These are phyloP conservation scores for Urosaurus nigricauda DNA, from an alignment of 2,797 vertebrate species.

Conservation along the genomic window DNA sequence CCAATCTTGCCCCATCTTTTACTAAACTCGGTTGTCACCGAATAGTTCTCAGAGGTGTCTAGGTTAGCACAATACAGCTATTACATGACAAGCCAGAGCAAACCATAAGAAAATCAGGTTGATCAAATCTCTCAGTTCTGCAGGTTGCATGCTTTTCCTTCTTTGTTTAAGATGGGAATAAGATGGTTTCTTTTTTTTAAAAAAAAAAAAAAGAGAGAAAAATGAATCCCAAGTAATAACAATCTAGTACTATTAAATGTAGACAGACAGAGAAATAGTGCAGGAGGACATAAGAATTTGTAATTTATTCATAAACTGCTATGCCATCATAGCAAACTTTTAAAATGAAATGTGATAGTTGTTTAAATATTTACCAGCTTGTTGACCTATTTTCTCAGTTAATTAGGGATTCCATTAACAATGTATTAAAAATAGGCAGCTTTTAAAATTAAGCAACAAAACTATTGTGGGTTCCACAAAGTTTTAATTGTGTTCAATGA, in stretches of 20 bases:
- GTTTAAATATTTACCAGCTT: conserved; percentile 79
- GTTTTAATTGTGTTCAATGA: conserved; percentile 39
- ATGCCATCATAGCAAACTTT: conserved; percentile 69
- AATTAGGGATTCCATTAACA: conserved; percentile 75
- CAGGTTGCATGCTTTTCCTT: background rate
- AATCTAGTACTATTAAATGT: conserved; percentile 49
- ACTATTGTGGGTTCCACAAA: conserved; percentile 26
- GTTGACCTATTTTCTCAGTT: conserved; percentile 78
- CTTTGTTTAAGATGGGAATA: conserved; percentile 9
- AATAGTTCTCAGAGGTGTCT: background rate
- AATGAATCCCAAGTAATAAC: conserved; percentile 15
- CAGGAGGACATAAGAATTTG: conserved; percentile 53
- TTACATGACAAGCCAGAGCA: background rate
- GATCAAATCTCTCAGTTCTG: background rate
- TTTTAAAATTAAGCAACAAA: conserved; percentile 51
- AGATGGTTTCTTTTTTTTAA: conserved; percentile 7
- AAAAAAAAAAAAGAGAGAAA: background rate
- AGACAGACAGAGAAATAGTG: conserved; percentile 30
- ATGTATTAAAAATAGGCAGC: conserved; percentile 65
- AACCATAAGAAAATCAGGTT: background rate
- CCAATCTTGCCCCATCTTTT: background rate
- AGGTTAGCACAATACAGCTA: background rate
- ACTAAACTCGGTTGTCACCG: background rate
- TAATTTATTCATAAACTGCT: conserved; percentile 75
- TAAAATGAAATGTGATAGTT: conserved; percentile 73